Base-by-base conservation (phyloP, 2,888 invertebrate species). In the Dicycla oo region DNA sequence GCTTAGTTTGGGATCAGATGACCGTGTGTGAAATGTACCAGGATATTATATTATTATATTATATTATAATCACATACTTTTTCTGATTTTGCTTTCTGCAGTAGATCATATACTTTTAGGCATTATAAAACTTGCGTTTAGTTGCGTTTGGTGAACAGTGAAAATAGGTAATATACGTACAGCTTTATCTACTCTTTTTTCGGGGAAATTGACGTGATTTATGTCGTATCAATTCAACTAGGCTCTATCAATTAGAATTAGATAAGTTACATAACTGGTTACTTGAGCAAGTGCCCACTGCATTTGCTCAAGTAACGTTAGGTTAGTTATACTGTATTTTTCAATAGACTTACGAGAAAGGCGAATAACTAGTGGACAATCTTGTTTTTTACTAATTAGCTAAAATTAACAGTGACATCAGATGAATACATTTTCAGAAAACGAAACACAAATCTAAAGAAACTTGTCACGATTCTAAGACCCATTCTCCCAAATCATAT, bases 401-500 rank as follows among this genome's bases (percentile, higher is more conserved):
- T 54, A 10, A 18, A 30, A 18, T 18, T 10, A 10, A 2, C 10
- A 18, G 10, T 53, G 26, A 10, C 10, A 10, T 18, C 5, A 54
- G 18, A 20, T 20, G 20, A 11, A 56, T 26, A 26, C 4, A 18
- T 54, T 54, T 30, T 51, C 13, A 23, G 20, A 30, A 10, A 10
- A 54, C 54, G 10, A 20, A 56, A 56, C 6, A 54, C 8, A 60
- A 58, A 26, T 30, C 15, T 18, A 6, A 68, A 45, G 8, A 6
- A 10, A 67, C 23, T 51, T 58, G 18, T 67, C 20, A 73, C n/a
- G n/a, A 38, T 38, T 38, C 20, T n/a, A 47, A 69, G 53, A 43
- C 45, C 18, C n/a, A 69, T 58, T 64, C 23, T 47, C 1, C 13
- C 20, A 68, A 65, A 72, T 60, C 69, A 40, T 58, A 75, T 70